Base-by-base conservation (phyloP, 2,888 invertebrate species). In the Brachyptera risi region DNA sequence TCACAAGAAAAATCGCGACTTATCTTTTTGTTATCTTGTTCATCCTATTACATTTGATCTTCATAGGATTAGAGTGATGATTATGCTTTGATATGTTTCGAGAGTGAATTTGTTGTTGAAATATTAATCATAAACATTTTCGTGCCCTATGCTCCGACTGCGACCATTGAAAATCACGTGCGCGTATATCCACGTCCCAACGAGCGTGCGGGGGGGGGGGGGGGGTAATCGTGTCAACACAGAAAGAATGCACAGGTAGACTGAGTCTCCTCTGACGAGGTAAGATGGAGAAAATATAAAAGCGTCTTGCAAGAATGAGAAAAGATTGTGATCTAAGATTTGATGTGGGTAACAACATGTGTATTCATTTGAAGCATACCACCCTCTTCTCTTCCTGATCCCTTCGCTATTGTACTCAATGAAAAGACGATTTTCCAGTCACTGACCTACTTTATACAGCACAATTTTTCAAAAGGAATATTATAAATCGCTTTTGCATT, bases 351-450 rank as follows among this genome's bases (percentile, higher is more conserved):
- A 47, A 47, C 47, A 47, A 47, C 47, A 23, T 24, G 47, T 2
- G 47, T 47, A 47, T 47, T 47, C 47, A 47, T 47, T 24, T n/a
- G 21, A 3, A 44, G 21, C 15, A 44, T 44, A 19, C 23, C n/a
- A 3, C 24, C 24, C n/a, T 21, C 47, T 24, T 23, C 24, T 7
- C 47, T 47, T 47, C 24, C 47, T 24, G 47, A 47, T 47, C 47
- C 24, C 47, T 47, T 13, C 47, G 47, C 23, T 24, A 47, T 47
- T 47, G 47, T 47, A n/a, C 3, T 23, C 7, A 13, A 23, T 21
- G 24, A 47, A 47, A 47, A 47, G 47, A 47, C n/a, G 47, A 23
- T 47, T 47, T 47, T 47, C 47, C 47, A 47, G 47, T 47, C 47
- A 47, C 23, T 47, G 47, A 47, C 47, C 47, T 21, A 47, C 47